Evolutionary conservation across 2,113 vertebrate species (phyloP), one percentile per base, ranked within the genome.

Genomic region (Plectropomus leopardus): DNA sequence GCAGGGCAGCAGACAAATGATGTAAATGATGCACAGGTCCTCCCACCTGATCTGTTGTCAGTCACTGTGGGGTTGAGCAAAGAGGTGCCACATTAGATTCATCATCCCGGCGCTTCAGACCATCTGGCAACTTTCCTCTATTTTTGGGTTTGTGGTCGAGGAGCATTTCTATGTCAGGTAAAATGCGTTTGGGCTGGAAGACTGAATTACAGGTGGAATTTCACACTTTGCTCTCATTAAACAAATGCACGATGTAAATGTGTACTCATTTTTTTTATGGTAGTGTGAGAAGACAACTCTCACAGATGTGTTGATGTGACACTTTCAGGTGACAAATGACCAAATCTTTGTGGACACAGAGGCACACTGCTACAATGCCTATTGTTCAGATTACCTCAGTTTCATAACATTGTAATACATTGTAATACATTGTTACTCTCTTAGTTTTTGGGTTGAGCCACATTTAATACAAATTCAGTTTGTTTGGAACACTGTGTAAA

Each of bases 21-120:
- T 92, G 92, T 91, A 94, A 93, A 93, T 88, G 53, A 55, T 32
- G n/a, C 47, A 14, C 68, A 69, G 57, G 63, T 63, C 73, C 77
- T 74, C 79, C 76, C 8, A 63, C 68, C 74, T 67, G 78, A 81
- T 80, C 76, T 65, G 66, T 86, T 92, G 89, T 89, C 87, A 70
- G 65, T 64, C 69, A 34, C 45, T 76, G 45, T 16, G 7, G 14
- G 32, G 54, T 48, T 48, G 53, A 86, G 63, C 65, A 82, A 65
- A 68, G 14, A 80, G 16, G n/a, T 13, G 15, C 1, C 54, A 42
- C 32, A 61, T 21, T 32, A 47, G 17, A 78, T 26, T 64, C 34
- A 60, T 66, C 64, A 23, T 34, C 55, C 36, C 23, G 28, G 1
- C 30, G 60, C 30, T 67, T 78, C 15, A 36, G 40, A 77, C 36